phyloP scores from a whole-genome alignment of 1,140 invertebrate genomes.

The Ceratosolen solmsi region DNA sequence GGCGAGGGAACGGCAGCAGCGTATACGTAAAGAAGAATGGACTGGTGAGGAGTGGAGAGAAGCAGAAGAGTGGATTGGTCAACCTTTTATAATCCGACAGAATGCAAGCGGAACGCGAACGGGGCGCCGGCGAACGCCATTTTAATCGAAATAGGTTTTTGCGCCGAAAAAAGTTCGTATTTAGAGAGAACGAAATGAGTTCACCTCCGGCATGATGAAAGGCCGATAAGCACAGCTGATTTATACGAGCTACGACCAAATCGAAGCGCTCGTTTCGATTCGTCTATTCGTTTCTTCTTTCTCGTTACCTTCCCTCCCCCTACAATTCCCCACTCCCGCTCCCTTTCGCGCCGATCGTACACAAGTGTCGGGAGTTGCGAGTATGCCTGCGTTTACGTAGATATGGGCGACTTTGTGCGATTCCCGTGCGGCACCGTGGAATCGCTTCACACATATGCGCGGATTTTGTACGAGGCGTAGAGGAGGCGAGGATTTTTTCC shows the following conservation, averaged over 20 bases:
- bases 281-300: constrained; percentile 40
- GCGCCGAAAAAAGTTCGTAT: constrained; percentile 72
- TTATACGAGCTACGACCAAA: constrained; percentile 60
- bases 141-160: constrained; percentile 74
- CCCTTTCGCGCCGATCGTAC: too few relatives aligned
- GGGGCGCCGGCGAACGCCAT: constrained; percentile 54
- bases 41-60: not conserved
- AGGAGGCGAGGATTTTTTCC: constrained; percentile 51
- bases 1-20: not conserved
- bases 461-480: constrained; percentile 59
- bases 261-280: constrained; percentile 46
- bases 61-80: constrained; percentile 44
- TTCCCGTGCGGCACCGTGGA: constrained; percentile 45
- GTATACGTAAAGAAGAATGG: not conserved
- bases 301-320: constrained; percentile 20
- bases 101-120: constrained; percentile 62
- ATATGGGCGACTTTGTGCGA: constrained; percentile 48
- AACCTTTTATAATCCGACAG: constrained; percentile 66
- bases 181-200: constrained; percentile 74
- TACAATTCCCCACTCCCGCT: too few relatives aligned
- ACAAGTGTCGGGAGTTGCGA: constrained; percentile 50
- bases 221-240: constrained; percentile 73
- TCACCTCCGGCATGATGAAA: constrained; percentile 72
- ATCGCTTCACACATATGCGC: constrained; percentile 47
- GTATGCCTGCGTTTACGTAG: constrained; percentile 62